Evolutionary conservation across 37 sponge, comb jelly and placozoan species (phyloP).

Genomic region (Diacarnus erythraeanus): DNA sequence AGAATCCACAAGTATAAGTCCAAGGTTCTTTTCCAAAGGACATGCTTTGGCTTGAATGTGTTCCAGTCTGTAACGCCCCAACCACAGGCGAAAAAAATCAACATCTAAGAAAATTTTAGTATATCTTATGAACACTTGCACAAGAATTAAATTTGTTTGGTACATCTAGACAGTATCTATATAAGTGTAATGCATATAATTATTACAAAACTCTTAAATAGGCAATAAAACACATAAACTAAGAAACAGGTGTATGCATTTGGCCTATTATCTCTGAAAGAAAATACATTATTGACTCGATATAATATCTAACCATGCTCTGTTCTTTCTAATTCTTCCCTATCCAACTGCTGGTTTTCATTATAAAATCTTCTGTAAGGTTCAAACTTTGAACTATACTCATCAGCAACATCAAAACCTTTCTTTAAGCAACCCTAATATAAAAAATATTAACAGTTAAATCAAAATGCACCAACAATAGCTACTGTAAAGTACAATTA

Average conservation of each 20-base stretch:
- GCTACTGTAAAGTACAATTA: not conserved
- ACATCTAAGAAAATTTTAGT: conserved; percentile 65
- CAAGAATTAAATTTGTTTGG: not conserved
- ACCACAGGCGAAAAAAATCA: conserved; percentile 76
- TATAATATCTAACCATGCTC: conserved; percentile 75
- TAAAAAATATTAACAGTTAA: not conserved
- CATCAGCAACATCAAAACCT: conserved; percentile 78
- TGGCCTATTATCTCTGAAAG: not conserved
- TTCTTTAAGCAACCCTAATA: conserved; percentile 58
- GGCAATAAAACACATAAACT: not conserved
- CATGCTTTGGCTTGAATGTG: conserved; percentile 76
- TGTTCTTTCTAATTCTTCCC: conserved; percentile 61
- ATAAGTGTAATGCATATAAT: not conserved
- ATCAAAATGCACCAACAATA: not conserved
- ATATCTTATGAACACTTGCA: not conserved
- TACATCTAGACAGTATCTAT: not conserved
- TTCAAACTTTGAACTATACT: conserved; percentile 91
- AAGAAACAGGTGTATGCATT: not conserved
- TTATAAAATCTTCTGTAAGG: conserved; percentile 84
- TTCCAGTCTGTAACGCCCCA: conserved; percentile 82
- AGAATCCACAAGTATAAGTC: conserved; percentile 84
- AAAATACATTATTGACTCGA: not conserved
- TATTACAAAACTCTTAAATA: not conserved
- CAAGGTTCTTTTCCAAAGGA: conserved; percentile 78
- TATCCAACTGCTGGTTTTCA: conserved; percentile 81